Base-by-base conservation (phyloP, 2,113 vertebrate species). In the Cyprinodon brontotheroides region DNA sequence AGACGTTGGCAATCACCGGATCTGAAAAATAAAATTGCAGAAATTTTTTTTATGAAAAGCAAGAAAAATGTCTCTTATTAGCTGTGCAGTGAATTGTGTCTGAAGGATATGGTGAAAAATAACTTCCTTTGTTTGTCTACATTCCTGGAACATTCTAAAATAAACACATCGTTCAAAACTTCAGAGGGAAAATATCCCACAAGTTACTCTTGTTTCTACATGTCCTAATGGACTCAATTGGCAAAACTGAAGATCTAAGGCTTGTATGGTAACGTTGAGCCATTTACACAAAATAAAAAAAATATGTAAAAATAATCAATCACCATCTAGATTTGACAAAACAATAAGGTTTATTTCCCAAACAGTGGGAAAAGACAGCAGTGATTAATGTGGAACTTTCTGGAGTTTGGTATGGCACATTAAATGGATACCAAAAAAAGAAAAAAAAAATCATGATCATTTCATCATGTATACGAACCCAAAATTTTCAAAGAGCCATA, bases 1-100 rank as follows among this genome's bases (percentile, higher is more conserved):
- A 0, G 29, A 39, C 38, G 69, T 20, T 36, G 40, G n/a, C 0
- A 6, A 72, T 94, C 91, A 94, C 48, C 94, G 91, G 81, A 94
- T 94, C 93, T 94, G 85, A 67, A 93, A 91, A 73, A 85, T 14
- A 80, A 80, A 61, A 47, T 67, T 70, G 63, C 11, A 48, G 4
- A 3, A 71, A 7, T 45, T 9, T 14, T 50, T 29, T 45, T 0
- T 7, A 3, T 29, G 14, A 36, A 11, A 50, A 50, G 11, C 14
- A 48, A 29, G 11, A 45, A 77, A 68, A 3, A 3, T 66, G 11
- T 4, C 4, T n/a, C 11, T 11, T 1, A 37, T 61, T 12, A 57
- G 20, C 50, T 57, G 50, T 17, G 17, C 50, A 57, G 3, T 8
- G 3, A n/a, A n/a, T 20, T 53, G 17, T 3, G 6, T 53, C 9